Evolutionary conservation across 2,797 vertebrate genomes (phyloP), one percentile per base, ranked within the genome.

Genomic region (Otolemur crassicaudatus): DNA sequence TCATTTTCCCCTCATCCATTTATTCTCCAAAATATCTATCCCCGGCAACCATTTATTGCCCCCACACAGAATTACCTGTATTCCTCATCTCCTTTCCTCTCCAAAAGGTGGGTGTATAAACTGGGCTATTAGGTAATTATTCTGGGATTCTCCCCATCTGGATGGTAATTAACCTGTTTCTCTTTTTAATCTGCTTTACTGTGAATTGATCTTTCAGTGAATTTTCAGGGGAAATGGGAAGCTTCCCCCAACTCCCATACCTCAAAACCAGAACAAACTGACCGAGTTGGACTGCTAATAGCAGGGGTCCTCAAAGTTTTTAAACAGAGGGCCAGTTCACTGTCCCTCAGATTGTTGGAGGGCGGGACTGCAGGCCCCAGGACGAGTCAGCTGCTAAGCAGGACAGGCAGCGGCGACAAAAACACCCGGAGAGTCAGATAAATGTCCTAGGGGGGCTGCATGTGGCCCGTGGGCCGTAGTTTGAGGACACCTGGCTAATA

Each of bases 201-300:
- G 56, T 56, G 65, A 67, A 17, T n/a, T n/a, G 16, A 67, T 67
- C 65, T 67, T 67, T n/a, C 65, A 67, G 16, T 3, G 31, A 67
- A 67, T n/a, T n/a, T 67, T n/a, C 65, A 67, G 31, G 16, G 65
- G 65, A 67, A 67, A 67, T 31, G 31, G 31, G n/a, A 67, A n/a
- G 31, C n/a, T 67, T 67, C 65, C 7, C 31, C 31, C n/a, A 16
- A 67, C 31, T 7, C 31, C 31, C 31, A 67, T 16, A 67, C 31
- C 16, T 63, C 53, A 80, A 73, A 91, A 86, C 79, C n/a, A 89
- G 34, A 95, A 75, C 80, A 93, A 94, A n/a, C 1, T n/a, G 31
- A 31, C n/a, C 23, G 8, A 4, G 1, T 20, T 40, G 4, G 37
- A 22, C 3, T 37, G 14, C 5, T 65, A 0, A 2, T 46, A 73